phyloP scores from a whole-genome alignment of 2,888 invertebrate species.

The Drosophila birchii region DNA sequence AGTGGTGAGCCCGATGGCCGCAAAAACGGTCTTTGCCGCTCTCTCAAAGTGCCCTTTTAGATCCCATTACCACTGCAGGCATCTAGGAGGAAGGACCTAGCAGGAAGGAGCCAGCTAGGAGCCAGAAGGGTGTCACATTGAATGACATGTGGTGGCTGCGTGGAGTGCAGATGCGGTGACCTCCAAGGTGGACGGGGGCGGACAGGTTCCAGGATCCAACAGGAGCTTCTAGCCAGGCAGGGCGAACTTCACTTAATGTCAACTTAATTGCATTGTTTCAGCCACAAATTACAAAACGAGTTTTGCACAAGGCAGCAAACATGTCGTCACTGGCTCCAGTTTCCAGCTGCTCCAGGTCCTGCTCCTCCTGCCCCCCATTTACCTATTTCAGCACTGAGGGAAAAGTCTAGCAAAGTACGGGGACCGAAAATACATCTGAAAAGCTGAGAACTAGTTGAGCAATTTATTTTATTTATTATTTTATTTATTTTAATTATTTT shows the following conservation, averaged over 20 bases:
- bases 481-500: too few species aligned
- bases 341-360: slow-evolving; percentile 34
- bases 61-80: slow-evolving; percentile 59
- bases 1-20: slow-evolving; percentile 30
- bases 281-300: slow-evolving; percentile 82
- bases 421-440: too few species aligned
- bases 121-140: slow-evolving; percentile 12
- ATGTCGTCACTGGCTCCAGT: slow-evolving; percentile 56
- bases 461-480: too few species aligned
- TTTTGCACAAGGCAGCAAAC: slow-evolving; percentile 72
- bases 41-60: slow-evolving; percentile 63
- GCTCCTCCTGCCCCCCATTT: slow-evolving; percentile 1
- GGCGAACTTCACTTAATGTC: slow-evolving; percentile 79
- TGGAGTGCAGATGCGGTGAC: slow-evolving; percentile 38
- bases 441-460: too few species aligned
- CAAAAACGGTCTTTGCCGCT: slow-evolving; percentile 51
- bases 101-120: neutral
- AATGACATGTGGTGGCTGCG: slow-evolving; percentile 37
- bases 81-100: neutral
- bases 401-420: neutral
- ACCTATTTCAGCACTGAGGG: slow-evolving; percentile 9
- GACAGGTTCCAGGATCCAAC: neutral
- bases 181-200: slow-evolving; percentile 31
- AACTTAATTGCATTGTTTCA: slow-evolving; percentile 82
- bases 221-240: slow-evolving; percentile 5